Evolutionary conservation across 2,113 vertebrate genomes (phyloP).

Genomic region (Catharus minimus): DNA sequence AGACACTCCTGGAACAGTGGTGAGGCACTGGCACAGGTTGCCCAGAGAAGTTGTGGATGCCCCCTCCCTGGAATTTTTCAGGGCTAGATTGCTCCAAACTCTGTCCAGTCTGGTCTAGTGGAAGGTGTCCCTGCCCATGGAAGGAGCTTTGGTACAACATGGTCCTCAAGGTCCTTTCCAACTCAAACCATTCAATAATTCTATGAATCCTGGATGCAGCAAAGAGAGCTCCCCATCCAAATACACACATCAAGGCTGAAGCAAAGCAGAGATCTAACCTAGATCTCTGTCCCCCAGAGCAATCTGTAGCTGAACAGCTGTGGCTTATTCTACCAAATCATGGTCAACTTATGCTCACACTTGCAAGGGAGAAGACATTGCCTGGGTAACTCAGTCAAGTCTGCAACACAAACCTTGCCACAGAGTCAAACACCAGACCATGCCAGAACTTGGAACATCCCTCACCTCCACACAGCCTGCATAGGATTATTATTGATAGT

Average conservation of each 20-base stretch:
- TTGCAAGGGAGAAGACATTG: background rate
- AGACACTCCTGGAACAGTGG: background rate
- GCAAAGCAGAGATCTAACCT: background rate
- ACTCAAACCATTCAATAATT: background rate
- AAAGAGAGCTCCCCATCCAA: background rate
- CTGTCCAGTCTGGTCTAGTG: background rate
- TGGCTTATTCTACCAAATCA: background rate
- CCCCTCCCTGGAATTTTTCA: background rate
- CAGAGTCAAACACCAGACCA: background rate
- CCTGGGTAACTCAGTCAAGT: background rate
- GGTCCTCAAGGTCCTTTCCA: background rate
- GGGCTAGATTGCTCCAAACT: background rate
- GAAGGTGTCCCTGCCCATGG: background rate
- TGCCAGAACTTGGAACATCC: background rate
- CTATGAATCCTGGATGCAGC: background rate
- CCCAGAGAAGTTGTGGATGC: background rate
- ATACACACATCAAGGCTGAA: background rate
- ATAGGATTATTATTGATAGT: fast-evolving
- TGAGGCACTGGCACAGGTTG: background rate
- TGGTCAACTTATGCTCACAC: background rate
- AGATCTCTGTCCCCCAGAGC: background rate
- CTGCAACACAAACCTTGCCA: background rate
- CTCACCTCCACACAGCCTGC: background rate
- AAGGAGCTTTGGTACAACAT: background rate
- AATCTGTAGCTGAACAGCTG: background rate